Evolutionary conservation across 2,797 vertebrate genomes (phyloP).

Genomic region (Sebastes oblongus): DNA sequence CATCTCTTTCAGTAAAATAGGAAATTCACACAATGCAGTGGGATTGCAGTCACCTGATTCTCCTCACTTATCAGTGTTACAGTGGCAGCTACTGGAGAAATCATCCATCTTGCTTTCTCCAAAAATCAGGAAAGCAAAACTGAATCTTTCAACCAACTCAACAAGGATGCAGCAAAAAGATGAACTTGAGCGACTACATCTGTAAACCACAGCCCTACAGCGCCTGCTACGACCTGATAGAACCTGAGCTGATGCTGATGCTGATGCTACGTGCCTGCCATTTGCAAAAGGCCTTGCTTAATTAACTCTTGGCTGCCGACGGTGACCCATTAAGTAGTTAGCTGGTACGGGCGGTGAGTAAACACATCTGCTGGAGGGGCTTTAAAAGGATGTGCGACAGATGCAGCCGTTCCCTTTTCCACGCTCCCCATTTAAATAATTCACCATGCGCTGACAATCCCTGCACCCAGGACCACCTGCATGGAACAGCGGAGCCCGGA

Average conservation of each 20-base stretch:
- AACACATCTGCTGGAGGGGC: conserved; percentile 92
- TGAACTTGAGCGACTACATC: background rate
- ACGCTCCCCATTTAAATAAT: conserved; percentile 88
- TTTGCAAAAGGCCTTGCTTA: conserved; percentile 84
- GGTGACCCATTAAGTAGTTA: conserved; percentile 91
- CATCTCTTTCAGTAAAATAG: background rate
- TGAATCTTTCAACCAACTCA: background rate
- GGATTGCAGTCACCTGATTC: background rate
- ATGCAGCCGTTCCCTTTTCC: conserved; percentile 88
- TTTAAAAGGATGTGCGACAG: conserved; percentile 89
- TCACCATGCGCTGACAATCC: conserved; percentile 79
- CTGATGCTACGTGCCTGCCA: conserved; percentile 66
- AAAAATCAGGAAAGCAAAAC: background rate
- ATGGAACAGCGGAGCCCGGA: conserved; percentile 38
- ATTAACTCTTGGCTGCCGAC: conserved; percentile 91
- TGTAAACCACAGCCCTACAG: conserved; percentile 16
- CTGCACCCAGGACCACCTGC: conserved; percentile 71
- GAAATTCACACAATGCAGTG: background rate
- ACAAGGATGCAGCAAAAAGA: background rate
- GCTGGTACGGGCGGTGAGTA: conserved; percentile 85
- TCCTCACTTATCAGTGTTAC: background rate
- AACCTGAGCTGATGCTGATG: conserved; percentile 53
- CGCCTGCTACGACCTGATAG: conserved; percentile 16
- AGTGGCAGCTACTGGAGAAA: background rate
- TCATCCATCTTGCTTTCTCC: background rate